phyloP scores from a whole-genome alignment of 2,888 invertebrate species.

The Alentia gelatinosa region DNA sequence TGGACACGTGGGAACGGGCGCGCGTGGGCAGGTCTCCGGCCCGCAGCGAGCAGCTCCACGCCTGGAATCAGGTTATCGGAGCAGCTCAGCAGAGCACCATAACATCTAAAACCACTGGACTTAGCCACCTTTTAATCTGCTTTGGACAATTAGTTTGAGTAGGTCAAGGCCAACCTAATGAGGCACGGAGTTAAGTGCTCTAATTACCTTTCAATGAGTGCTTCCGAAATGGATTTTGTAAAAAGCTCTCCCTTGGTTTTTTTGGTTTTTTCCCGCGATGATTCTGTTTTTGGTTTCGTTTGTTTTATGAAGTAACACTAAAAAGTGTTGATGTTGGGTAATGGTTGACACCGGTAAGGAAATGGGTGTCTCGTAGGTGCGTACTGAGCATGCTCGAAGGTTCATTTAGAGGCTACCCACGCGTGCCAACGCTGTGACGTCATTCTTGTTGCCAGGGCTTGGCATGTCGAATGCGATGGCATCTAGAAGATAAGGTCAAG shows the following conservation, averaged over 20 bases:
- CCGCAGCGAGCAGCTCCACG: background rate
- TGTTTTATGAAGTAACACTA: background rate
- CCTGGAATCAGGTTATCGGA: background rate
- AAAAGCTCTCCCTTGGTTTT: background rate
- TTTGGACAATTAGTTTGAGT: conserved; percentile 1
- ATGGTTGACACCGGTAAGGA: background rate
- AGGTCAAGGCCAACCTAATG: background rate
- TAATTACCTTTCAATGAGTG: background rate
- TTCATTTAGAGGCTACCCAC: background rate
- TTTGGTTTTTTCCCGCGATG: background rate
- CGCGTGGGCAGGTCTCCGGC: background rate
- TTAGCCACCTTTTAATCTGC: background rate
- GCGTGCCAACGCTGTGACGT: background rate
- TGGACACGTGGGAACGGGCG: background rate
- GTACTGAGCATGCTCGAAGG: background rate
- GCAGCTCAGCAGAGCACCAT: background rate
- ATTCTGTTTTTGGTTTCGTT: background rate
- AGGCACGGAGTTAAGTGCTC: background rate
- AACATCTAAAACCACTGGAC: background rate
- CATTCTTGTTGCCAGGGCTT: background rate
- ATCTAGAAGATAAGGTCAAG: background rate
- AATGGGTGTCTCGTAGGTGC: background rate
- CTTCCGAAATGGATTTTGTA: background rate
- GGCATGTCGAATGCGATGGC: background rate
- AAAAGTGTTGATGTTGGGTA: background rate